A percentile compares a stretch with the other conserved stretches of the same genome.
Conservation (phyloP, 2,888 invertebrate species). For the Rhamnusium bicolor region DNA sequence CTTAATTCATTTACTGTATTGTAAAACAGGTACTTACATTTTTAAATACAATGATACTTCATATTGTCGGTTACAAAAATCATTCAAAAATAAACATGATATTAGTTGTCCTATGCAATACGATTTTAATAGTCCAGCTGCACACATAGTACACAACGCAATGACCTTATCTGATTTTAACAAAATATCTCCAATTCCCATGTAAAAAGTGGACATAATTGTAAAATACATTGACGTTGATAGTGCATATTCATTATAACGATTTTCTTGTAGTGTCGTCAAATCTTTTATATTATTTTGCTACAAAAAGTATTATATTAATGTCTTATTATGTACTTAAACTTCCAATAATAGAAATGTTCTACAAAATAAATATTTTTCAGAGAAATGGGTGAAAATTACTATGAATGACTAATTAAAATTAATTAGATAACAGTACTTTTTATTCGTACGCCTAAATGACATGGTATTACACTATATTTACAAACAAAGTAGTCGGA, state of each 20-base stretch:
- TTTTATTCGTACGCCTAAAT: no score
- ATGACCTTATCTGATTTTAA: slow-evolving; percentile 21
- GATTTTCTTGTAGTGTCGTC: background rate
- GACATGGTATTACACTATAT: no score
- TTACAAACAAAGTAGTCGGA: no score
- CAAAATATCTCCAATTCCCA: slow-evolving; percentile 35
- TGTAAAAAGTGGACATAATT: slow-evolving; percentile 24
- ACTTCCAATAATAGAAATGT: no score
- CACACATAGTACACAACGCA: slow-evolving; percentile 11
- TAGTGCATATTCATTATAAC: background rate
- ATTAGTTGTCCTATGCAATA: slow-evolving; percentile 3
- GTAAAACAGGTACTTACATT: background rate
- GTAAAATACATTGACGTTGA: slow-evolving; percentile 36
- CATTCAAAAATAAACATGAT: slow-evolving; percentile 3
- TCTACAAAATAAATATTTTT: no score
- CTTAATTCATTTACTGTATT: background rate
- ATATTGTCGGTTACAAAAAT: background rate
- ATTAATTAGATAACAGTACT: no score
- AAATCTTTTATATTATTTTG: background rate
- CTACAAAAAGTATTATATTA: no score
- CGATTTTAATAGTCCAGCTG: background rate
- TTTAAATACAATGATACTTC: slow-evolving; percentile 2
- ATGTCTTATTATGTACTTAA: no score
- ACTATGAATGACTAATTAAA: no score
- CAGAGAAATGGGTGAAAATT: no score